A percentile compares a stretch with the other conserved stretches of the same genome.
Evolutionary conservation across 2,797 vertebrate genomes (phyloP).

Genomic region (Balearica regulorum): DNA sequence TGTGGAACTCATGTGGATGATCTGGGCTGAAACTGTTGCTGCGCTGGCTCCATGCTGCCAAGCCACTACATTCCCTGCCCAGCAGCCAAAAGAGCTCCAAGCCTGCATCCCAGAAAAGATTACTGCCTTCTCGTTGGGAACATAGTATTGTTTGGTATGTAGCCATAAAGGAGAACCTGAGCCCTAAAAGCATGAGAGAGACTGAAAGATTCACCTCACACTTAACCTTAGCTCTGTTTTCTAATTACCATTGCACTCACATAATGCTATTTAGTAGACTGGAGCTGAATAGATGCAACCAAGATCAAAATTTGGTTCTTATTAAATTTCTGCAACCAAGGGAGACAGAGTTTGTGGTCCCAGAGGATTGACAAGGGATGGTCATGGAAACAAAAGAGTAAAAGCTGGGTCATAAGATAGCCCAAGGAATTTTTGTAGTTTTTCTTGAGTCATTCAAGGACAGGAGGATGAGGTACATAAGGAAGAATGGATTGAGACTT

Average conservation of each 20-base stretch:
- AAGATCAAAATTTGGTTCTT: conserved; percentile 7
- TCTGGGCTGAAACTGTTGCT: neutral
- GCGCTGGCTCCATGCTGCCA: neutral
- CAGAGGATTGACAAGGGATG: neutral
- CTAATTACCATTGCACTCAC: neutral
- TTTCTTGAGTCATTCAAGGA: neutral
- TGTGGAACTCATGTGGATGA: fast-evolving
- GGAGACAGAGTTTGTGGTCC: neutral
- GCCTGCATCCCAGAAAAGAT: neutral
- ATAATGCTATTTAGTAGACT: neutral
- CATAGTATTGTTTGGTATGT: neutral
- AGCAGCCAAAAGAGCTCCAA: neutral
- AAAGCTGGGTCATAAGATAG: conserved; percentile 9
- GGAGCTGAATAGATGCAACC: neutral
- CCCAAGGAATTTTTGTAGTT: neutral
- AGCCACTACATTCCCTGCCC: neutral
- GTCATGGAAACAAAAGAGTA: conserved; percentile 23
- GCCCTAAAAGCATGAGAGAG: neutral
- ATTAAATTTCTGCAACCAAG: neutral
- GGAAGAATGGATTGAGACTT: neutral
- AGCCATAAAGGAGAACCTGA: neutral
- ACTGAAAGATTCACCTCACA: neutral
- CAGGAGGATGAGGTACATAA: neutral
- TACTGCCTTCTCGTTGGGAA: neutral
- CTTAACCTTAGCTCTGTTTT: neutral